Base-by-base conservation (phyloP, 2,113 vertebrate species). In the Zosterops lateralis region DNA sequence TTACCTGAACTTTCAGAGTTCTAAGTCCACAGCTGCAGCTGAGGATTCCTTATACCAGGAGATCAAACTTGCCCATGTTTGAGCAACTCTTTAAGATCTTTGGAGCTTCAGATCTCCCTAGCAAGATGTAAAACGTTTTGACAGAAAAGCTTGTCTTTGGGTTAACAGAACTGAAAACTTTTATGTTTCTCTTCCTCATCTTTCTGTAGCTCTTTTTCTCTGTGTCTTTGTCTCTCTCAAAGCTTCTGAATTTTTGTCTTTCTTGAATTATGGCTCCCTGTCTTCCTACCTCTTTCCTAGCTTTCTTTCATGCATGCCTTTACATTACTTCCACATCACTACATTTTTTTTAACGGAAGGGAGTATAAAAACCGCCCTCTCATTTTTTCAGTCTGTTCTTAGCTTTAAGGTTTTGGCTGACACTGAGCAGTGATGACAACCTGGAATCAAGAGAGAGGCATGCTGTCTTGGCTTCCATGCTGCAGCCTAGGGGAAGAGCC, bases 21-120 rank as follows among this genome's bases (percentile, higher is more conserved):
- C 19, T 14, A 57, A 13, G 12, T 84, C 56, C 7, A 9, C 1
- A 1, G 16, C 20, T 64, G 18, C 57, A 6, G 4, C 16, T n/a
- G 54, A 85, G 17, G 26, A 62, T 80, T 93, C 38, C 47, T 90
- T 47, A 7, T 19, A n/a, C 13, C 51, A 64, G 42, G 13, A 79
- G 16, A 42, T 60, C 4, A 5, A 80, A 54, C 42, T 47, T 3
- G 0, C 5, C 14, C 0, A 1, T 58, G 4, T 83, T 85, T 2
- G 1, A 48, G 7, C 0, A 7, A 21, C 10, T 32, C 20, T 66
- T 50, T 58, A 70, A 79, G 17, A 34, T 57, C n/a, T 61, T 67
- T 1, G 18, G 47, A 54, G 13, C 32, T 66, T 89, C 38, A 56
- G 10, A 54, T 71, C 61, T 84, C 29, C 40, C 25, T 42, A 36